A percentile compares a stretch with the other conserved stretches of the same genome.
These are phyloP conservation scores for Melanotaenia boesemani DNA, from an alignment of 2,797 vertebrate genomes.

Conservation along the genomic window DNA sequence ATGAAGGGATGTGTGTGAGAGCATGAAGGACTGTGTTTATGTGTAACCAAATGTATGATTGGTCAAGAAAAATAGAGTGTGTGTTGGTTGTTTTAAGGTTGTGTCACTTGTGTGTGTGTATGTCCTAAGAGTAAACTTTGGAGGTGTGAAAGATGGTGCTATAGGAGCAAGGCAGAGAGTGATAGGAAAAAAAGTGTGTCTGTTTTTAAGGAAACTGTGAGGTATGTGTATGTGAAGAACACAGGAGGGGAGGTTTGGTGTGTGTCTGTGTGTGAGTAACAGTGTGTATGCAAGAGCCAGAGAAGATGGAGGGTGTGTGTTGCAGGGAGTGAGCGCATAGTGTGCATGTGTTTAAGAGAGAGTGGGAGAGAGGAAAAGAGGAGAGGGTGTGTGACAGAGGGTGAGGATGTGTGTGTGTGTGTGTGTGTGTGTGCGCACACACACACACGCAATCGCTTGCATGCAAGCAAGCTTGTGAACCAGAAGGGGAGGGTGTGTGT, in stretches of 20 bases:
- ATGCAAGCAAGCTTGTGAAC: constrained; percentile 70
- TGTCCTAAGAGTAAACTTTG: constrained; percentile 36
- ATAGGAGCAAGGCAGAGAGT: constrained; percentile 53
- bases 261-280: constrained; percentile 44
- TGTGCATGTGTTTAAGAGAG: constrained; percentile 64
- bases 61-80: constrained; percentile 13
- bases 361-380: constrained; percentile 61
- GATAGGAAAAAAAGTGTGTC: constrained; percentile 56
- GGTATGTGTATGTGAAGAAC: constrained; percentile 54
- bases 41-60: constrained; percentile 56
- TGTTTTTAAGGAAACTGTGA: constrained; percentile 67
- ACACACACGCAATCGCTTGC: constrained; percentile 15
- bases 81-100: constrained; percentile 16
- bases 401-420: constrained; percentile 36
- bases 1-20: constrained; percentile 56
- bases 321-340: constrained; percentile 44
- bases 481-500: constrained; percentile 67
- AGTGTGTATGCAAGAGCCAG: constrained; percentile 50
- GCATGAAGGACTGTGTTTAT: constrained; percentile 60
- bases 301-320: constrained; percentile 68
- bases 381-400: constrained; percentile 67
- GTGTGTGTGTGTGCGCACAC: constrained; percentile 5
- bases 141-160: constrained; percentile 8
- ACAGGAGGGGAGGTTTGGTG: constrained; percentile 50
- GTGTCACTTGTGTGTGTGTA: constrained; percentile 23